A percentile compares a stretch with the other conserved stretches of the same genome.
Evolutionary conservation across 2,797 vertebrate genomes (phyloP).

Genomic region (Trichosurus vulpecula): DNA sequence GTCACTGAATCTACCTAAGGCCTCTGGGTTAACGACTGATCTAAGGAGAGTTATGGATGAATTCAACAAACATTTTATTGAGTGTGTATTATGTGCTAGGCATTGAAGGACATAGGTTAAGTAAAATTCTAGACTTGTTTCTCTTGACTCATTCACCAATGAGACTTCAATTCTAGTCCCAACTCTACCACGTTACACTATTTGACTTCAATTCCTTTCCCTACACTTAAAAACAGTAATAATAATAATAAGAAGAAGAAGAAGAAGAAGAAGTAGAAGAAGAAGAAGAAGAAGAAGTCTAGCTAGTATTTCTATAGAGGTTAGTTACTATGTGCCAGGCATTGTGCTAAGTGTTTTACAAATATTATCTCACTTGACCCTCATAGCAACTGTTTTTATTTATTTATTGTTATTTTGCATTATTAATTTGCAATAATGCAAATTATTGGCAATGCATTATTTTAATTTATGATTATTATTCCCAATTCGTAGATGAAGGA

Average conservation of each 20-base stretch:
- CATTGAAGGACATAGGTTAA: background rate
- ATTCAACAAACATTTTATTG: background rate
- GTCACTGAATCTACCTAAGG: slow-evolving; percentile 2
- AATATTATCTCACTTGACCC: background rate
- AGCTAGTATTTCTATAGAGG: background rate
- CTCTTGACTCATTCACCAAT: background rate
- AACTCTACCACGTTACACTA: background rate
- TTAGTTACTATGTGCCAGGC: background rate
- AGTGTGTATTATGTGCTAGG: background rate
- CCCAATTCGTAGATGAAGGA: background rate
- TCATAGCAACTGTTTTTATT: background rate
- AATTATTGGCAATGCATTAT: too few relatives aligned
- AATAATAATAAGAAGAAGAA: background rate
- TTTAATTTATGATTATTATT: background rate
- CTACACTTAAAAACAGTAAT: background rate
- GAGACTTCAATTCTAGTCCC: background rate
- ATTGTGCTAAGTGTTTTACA: background rate
- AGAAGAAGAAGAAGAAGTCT: too few relatives aligned
- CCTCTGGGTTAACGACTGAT: slow-evolving; percentile 18
- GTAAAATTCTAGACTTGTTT: background rate
- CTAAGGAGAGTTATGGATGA: background rate
- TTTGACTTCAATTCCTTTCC: background rate
- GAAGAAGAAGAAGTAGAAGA: too few relatives aligned
- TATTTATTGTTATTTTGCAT: too few relatives aligned
- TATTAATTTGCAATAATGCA: too few relatives aligned